phyloP scores from a whole-genome alignment of 2,888 invertebrate species.

The Amphipoea oculea region DNA sequence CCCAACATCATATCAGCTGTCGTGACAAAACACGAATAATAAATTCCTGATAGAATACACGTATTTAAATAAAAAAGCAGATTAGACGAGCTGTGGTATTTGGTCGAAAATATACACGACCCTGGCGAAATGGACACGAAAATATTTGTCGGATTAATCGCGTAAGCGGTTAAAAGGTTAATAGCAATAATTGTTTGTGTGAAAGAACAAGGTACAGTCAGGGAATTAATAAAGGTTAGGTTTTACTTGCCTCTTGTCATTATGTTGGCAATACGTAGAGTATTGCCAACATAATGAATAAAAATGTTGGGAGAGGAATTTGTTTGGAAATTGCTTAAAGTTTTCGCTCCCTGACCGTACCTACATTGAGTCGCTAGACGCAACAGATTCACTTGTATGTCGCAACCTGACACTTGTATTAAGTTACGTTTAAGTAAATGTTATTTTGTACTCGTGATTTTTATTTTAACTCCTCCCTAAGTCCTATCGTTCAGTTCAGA shows the following conservation, averaged over 20 bases:
- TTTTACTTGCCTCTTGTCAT: not conserved
- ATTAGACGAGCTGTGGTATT: no score
- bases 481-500: not conserved
- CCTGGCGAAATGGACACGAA: no score
- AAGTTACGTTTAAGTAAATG: conserved; percentile 72
- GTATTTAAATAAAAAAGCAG: no score
- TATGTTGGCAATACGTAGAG: no score
- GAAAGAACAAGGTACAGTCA: not conserved
- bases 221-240: not conserved
- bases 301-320: not conserved
- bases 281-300: not conserved
- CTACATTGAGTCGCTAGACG: conserved; percentile 38
- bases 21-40: no score
- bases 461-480: conserved; percentile 53
- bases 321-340: not conserved
- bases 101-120: no score
- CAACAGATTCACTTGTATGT: conserved; percentile 52
- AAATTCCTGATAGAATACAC: no score
- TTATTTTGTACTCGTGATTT: conserved; percentile 69
- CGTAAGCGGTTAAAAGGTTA: no score
- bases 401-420: conserved; percentile 60
- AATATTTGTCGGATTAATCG: no score
- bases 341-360: not conserved
- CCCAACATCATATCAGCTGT: no score
- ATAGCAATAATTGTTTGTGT: not conserved